Base-by-base conservation (phyloP, 2,113 vertebrate species). In the Lepus timidus region DNA sequence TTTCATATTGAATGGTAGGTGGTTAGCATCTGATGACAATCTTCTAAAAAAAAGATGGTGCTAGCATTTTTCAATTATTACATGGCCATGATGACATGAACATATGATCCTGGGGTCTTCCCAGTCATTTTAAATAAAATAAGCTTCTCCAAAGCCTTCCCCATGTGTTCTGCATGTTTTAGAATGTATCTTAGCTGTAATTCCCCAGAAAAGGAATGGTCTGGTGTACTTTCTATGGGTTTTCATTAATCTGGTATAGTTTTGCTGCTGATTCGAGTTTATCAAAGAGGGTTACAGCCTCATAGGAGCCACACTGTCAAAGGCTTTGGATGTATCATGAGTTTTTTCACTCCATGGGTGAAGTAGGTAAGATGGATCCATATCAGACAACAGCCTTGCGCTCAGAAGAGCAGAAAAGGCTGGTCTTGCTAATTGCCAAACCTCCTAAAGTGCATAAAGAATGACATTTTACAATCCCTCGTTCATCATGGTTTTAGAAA, bases 401-500 rank as follows among this genome's bases (percentile, higher is more conserved):
- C 95, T 96, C 95, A 79, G 31, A 96, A 68, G 83, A 97, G 93
- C 93, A n/a, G 81, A 85, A 55, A 83, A 97, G 96, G 95, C 98
- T 98, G 92, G 71, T 95, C 85, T 65, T 22, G 19, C 95, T 98
- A 98, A 98, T 98, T 98, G 97, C 95, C 93, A 96, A 97, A 73
- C 94, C 95, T 97, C 97, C 97, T 97, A 97, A 98, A 97, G 94
- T 97, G 91, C 94, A 91, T 96, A 97, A 98, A 98, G 97, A 98
- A 97, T 97, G 97, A 96, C 96, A 98, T 97, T 98, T 98, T 97
- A 90, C 97, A 89, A 90, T 93, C 91, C 84, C 85, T 97, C 84
- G 64, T 97, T 97, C 96, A 98, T 98, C 97, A 97, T 97, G 96
- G 93, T 97, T 98, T 98, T 98, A 98, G 97, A 97, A 97, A 98